Evolutionary conservation across 1,140 invertebrate species (phyloP), one percentile per base, ranked within the genome.

Genomic region (Acromyrmex heyeri): DNA sequence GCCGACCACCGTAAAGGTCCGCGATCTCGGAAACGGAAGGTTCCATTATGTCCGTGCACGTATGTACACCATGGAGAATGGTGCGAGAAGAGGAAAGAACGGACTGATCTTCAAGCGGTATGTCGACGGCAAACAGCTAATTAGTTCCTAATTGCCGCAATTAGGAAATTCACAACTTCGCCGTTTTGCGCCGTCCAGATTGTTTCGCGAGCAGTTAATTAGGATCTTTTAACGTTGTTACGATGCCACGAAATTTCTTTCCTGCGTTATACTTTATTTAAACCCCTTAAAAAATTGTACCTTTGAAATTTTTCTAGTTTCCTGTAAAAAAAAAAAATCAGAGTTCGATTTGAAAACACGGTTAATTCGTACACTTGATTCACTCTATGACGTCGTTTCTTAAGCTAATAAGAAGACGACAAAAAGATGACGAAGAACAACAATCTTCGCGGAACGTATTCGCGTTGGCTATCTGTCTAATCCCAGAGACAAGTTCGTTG

Each of bases 401-500:
- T 8, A 7, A 48, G 69, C 27, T 59, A 57, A 48, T 38, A 30
- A 18, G 18, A 59, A 48, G 38, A 48, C 16, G 4, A 12, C 10
- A 48, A 6, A 24, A 30, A 44, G 38, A 69, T 55, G 44, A 83
- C 67, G 34, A 83, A 62, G 67, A 34, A 34, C 6, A 61, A 30
- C 55, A 69, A 48, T 59, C 65, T 59, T 14, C 38, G 69, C 69
- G 55, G 21, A 59, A 59, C 79, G 18, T 44, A 24, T 73, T 82
- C 50, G 61, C 53, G 77, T 53, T 30, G 34, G 38, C 69, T 81
- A 69, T 69, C 77, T 34, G 27, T 83, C 79, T 83, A 83, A 75
- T 83, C 38, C 53, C 79, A 1, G 69, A 34, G 79, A 73, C 79
- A 73, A 61, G 79, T 73, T 55, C n/a, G 67, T 59, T n/a, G 34